A percentile compares a stretch with the other conserved stretches of the same genome.
These are phyloP conservation scores for Hirtodrosophila alboralis DNA, from an alignment of 2,888 invertebrate species.

Conservation along the genomic window DNA sequence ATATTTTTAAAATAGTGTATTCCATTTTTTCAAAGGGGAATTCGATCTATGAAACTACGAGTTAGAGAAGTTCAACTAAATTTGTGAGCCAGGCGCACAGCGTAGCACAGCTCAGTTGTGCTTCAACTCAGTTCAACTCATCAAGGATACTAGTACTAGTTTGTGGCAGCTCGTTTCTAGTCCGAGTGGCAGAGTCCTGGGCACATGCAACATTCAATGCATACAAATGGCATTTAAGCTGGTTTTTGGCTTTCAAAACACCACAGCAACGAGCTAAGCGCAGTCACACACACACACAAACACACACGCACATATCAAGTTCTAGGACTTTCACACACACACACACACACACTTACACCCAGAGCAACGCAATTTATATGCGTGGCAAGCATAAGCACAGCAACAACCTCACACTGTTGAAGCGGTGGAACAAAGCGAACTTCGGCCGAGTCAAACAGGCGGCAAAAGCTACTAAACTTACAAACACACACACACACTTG, in stretches of 20 bases:
- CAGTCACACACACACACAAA: slow-evolving; percentile 37
- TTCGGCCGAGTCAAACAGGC: slow-evolving; percentile 75
- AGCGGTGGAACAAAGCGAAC: slow-evolving; percentile 55
- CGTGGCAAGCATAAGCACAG: slow-evolving; percentile 61
- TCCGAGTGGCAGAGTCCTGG: slow-evolving; percentile 27
- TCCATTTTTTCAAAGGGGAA: no score
- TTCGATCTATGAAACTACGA: no score
- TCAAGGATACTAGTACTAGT: slow-evolving; percentile 27
- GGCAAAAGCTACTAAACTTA: slow-evolving; percentile 74
- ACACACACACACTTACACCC: slow-evolving; percentile 5
- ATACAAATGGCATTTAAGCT: slow-evolving; percentile 82
- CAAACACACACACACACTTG: slow-evolving; percentile 35
- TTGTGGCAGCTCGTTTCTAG: slow-evolving; percentile 25
- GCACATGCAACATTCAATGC: slow-evolving; percentile 80
- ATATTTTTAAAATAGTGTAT: no score
- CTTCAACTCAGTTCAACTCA: slow-evolving; percentile 40
- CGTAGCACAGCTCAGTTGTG: slow-evolving; percentile 8
- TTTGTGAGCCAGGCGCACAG: no score
- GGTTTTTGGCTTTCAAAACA: slow-evolving; percentile 67
- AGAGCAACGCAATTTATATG: slow-evolving; percentile 75
- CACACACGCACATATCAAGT: slow-evolving; percentile 20
- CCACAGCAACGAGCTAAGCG: slow-evolving; percentile 69
- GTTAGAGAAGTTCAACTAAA: no score
- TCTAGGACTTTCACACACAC: slow-evolving; percentile 16
- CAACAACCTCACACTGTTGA: slow-evolving; percentile 32